Evolutionary conservation across 92 coral and sea anemone species (phyloP).

Genomic region (Ricordea florida): DNA sequence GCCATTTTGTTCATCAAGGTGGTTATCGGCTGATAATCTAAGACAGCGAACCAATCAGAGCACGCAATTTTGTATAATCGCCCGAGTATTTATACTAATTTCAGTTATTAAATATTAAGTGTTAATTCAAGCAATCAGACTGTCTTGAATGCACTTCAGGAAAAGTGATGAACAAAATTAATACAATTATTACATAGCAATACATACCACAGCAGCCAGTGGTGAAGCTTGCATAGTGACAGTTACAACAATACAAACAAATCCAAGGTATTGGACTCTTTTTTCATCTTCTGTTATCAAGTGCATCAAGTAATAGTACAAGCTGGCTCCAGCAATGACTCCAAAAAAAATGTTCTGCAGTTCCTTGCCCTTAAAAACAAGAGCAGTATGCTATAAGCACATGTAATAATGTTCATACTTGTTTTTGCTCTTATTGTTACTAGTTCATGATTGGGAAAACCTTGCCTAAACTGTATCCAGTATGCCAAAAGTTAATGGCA

Average conservation of each 20-base stretch:
- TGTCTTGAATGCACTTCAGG: too few species aligned
- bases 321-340: conserved; percentile 17
- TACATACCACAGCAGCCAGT: conserved; percentile 75
- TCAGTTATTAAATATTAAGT: too few species aligned
- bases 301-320: conserved; percentile 57
- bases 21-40: too few species aligned
- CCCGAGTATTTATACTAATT: too few species aligned
- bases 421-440: too few species aligned
- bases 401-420: not conserved
- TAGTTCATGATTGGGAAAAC: too few species aligned
- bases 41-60: too few species aligned
- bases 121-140: too few species aligned
- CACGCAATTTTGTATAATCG: too few species aligned
- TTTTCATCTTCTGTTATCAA: conserved; percentile 23
- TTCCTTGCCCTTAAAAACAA: conserved; percentile 38
- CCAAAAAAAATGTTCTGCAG: conserved; percentile 28
- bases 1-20: too few species aligned
- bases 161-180: not conserved
- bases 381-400: not conserved
- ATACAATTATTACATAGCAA: not conserved
- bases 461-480: too few species aligned
- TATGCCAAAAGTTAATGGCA: too few species aligned
- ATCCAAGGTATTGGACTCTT: conserved; percentile 61
- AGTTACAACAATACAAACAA: conserved; percentile 69
- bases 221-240: conserved; percentile 89